These are phyloP conservation scores for Tinea trinotella DNA, from an alignment of 2,888 invertebrate species.

Conservation along the genomic window DNA sequence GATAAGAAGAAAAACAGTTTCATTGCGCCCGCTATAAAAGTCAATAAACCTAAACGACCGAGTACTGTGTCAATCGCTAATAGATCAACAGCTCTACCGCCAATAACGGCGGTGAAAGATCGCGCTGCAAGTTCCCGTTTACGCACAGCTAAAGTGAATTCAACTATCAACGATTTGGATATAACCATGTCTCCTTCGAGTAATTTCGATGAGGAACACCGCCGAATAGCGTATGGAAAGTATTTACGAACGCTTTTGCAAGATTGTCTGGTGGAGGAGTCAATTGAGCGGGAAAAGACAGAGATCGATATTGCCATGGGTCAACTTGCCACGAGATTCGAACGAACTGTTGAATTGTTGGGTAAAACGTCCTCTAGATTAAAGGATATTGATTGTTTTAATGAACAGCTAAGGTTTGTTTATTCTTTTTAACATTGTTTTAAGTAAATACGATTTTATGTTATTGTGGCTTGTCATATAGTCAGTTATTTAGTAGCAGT, in stretches of 20 bases:
- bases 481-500: too few species aligned
- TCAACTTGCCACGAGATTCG: slow-evolving; percentile 53
- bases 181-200: slow-evolving; percentile 29
- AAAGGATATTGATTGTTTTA: slow-evolving; percentile 59
- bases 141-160: slow-evolving; percentile 34
- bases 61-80: slow-evolving; percentile 31
- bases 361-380: slow-evolving; percentile 57
- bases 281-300: slow-evolving; percentile 49
- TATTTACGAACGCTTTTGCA: slow-evolving; percentile 48
- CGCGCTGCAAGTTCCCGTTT: slow-evolving; percentile 23
- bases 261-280: slow-evolving; percentile 53
- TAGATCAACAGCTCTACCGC: slow-evolving; percentile 27
- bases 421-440: too few species aligned
- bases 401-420: slow-evolving; percentile 56
- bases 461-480: too few species aligned
- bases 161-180: slow-evolving; percentile 32
- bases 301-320: slow-evolving; percentile 58
- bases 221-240: slow-evolving; percentile 48
- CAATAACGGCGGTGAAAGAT: slow-evolving; percentile 28
- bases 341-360: slow-evolving; percentile 51
- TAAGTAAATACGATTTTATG: too few species aligned
- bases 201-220: slow-evolving; percentile 40
- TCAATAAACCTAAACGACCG: slow-evolving; percentile 35
- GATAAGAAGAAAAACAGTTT: slow-evolving; percentile 41
- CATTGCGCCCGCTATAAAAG: slow-evolving; percentile 32